Conservation (phyloP, 2,797 vertebrate species). For the Enteromius afrohamiltoni region DNA sequence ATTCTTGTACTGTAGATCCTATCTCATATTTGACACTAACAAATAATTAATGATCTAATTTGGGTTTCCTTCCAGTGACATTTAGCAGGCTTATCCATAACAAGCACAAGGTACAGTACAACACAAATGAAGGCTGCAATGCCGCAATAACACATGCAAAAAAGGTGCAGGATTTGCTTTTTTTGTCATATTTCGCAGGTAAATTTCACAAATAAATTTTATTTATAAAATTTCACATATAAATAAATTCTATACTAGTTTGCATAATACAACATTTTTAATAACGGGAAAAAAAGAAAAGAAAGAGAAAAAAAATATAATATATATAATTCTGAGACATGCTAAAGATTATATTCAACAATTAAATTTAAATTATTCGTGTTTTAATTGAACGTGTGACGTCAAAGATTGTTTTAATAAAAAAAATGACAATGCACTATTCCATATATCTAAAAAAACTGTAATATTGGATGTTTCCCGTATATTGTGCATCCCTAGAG, state of each 20-base stretch:
- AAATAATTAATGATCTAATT: constrained; percentile 59
- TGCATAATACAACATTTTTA: not conserved
- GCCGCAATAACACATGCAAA: not conserved
- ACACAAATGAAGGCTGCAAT: not conserved
- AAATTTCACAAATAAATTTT: not conserved
- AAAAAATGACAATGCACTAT: not conserved
- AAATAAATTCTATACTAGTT: not conserved
- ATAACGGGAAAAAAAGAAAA: not conserved
- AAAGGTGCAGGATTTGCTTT: not conserved
- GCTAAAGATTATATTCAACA: not conserved
- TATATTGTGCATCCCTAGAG: not conserved
- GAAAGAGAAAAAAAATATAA: not conserved
- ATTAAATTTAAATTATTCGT: not conserved
- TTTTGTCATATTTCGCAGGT: not conserved
- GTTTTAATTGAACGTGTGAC: not conserved
- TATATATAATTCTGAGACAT: not conserved
- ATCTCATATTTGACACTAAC: constrained; percentile 44
- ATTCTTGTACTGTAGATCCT: constrained; percentile 27
- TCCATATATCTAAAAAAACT: not conserved
- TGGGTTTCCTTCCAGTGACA: constrained; percentile 54
- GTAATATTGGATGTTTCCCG: not conserved
- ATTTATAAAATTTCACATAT: too few relatives aligned
- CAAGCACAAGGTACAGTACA: constrained; percentile 19
- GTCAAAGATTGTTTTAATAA: not conserved
- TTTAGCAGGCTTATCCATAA: constrained; percentile 45